phyloP scores from a whole-genome alignment of 2,113 vertebrate species.

The Panthera uncia region DNA sequence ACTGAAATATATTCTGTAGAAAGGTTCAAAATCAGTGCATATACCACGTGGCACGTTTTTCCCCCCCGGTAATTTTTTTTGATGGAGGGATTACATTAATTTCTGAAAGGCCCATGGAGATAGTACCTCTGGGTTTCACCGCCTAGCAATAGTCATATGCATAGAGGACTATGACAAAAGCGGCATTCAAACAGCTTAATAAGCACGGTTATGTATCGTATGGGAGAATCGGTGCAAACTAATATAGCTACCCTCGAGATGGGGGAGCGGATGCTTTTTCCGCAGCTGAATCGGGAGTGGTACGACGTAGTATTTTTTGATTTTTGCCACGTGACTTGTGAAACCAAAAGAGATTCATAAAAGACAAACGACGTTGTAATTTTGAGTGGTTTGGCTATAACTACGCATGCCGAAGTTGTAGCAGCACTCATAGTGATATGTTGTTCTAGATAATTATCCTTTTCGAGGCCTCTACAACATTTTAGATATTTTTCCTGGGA shows the following conservation, averaged over 20 bases:
- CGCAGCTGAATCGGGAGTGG: conserved; percentile 76
- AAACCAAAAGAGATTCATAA: conserved; percentile 80
- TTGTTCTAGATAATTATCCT: background rate
- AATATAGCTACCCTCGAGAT: conserved; percentile 76
- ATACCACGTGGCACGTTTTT: background rate
- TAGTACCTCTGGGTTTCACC: background rate
- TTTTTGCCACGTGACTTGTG: conserved; percentile 77
- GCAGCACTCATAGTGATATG: background rate
- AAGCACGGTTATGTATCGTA: conserved; percentile 57
- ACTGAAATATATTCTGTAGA: background rate
- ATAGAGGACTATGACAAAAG: background rate
- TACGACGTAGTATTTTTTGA: conserved; percentile 79
- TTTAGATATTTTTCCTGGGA: conserved; percentile 2
- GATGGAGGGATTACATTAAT: background rate
- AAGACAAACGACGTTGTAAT: conserved; percentile 64
- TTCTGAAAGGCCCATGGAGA: background rate
- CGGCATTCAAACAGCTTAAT: conserved; percentile 62
- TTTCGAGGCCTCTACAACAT: conserved; percentile 14
- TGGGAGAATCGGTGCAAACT: conserved; percentile 73
- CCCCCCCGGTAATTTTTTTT: background rate
- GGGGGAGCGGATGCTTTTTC: conserved; percentile 73
- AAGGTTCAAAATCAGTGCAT: background rate
- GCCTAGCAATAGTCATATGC: conserved; percentile 36
- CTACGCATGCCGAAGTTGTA: background rate
- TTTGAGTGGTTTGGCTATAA: conserved; percentile 63